phyloP scores from a whole-genome alignment of 2,797 vertebrate genomes.

The Tinamus major region DNA sequence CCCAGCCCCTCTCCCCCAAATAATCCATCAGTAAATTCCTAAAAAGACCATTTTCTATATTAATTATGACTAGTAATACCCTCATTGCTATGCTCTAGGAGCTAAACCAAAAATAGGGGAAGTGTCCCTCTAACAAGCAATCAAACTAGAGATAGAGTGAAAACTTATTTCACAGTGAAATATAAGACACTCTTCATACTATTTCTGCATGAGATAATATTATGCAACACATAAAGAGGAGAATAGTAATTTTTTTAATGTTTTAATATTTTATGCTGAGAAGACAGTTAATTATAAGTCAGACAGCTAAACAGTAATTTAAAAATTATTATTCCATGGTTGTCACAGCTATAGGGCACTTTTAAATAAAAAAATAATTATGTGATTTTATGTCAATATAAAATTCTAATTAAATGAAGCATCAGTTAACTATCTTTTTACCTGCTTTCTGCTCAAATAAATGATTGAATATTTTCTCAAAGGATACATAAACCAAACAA shows the following conservation, averaged over 20 bases:
- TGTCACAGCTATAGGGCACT: not conserved
- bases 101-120: not conserved
- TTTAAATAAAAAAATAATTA: constrained; percentile 50
- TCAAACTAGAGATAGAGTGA: not conserved
- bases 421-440: constrained; percentile 3
- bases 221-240: not conserved
- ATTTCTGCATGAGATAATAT: not conserved
- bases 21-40: not conserved
- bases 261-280: constrained; percentile 15
- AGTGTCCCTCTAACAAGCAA: not conserved
- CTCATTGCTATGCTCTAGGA: not conserved
- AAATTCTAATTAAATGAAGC: constrained; percentile 40
- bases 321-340: not conserved
- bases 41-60: not conserved
- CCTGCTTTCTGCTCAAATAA: not conserved
- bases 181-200: not conserved
- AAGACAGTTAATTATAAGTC: constrained; percentile 7
- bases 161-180: not conserved
- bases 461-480: not conserved
- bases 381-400: constrained; percentile 34
- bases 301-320: not conserved
- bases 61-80: not conserved
- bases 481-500: not conserved
- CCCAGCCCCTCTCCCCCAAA: no score
- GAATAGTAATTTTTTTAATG: not conserved